Conservation (phyloP, 2,888 invertebrate genomes). For the Ectemnius lituratus region DNA sequence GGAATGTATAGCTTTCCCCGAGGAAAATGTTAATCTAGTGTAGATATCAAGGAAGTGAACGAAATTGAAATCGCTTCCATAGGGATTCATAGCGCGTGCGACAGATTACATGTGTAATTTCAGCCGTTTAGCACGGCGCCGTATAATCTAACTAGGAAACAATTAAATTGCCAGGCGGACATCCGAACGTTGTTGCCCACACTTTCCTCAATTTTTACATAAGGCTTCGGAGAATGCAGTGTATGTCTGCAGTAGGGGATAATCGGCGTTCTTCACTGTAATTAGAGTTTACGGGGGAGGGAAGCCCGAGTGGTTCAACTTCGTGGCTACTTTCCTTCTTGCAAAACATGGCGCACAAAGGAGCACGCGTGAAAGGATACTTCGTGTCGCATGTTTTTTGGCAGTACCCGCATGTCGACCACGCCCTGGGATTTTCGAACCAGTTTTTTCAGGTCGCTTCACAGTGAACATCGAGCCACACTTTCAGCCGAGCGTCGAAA, state of each 20-base stretch:
- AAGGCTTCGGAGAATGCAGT: background rate
- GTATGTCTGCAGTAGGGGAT: background rate
- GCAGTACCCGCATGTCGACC: constrained; percentile 30
- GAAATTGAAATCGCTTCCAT: no score
- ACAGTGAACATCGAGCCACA: background rate
- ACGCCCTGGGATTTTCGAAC: constrained; percentile 49
- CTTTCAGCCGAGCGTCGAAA: background rate
- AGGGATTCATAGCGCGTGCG: no score
- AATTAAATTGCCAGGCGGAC: no score
- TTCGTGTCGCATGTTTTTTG: constrained; percentile 18
- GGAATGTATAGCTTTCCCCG: no score
- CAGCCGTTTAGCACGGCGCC: no score
- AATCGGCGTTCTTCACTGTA: background rate
- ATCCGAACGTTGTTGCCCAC: no score
- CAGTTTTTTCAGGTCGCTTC: constrained; percentile 55
- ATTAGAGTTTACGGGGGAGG: background rate
- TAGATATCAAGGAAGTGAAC: no score
- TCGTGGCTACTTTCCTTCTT: constrained; percentile 11
- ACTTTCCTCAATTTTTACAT: constrained; percentile 4
- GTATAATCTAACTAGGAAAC: no score
- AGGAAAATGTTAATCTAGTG: no score
- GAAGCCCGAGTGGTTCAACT: no score
- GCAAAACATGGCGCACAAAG: constrained; percentile 15
- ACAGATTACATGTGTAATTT: no score
- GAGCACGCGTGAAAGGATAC: constrained; percentile 45